These are phyloP conservation scores for Apocheima hispidaria DNA, from an alignment of 2,888 invertebrate genomes.

Conservation along the genomic window DNA sequence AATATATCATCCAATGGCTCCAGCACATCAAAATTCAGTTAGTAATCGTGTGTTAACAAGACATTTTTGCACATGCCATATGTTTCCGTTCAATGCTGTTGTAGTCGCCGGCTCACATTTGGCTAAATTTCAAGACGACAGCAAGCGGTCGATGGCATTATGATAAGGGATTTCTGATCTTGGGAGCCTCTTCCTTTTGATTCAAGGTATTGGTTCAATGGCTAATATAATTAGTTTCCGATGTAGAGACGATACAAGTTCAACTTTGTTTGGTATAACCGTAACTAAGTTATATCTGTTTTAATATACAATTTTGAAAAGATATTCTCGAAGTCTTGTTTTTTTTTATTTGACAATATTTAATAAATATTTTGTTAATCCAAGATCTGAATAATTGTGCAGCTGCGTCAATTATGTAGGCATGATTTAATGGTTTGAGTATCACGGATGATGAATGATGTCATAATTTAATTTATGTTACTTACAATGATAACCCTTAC, in stretches of 20 bases:
- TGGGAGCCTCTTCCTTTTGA: too few species aligned
- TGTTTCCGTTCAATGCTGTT: constrained; percentile 51
- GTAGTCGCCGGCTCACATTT: constrained; percentile 52
- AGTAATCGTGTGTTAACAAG: constrained; percentile 48
- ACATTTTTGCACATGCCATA: constrained; percentile 53
- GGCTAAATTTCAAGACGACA: constrained; percentile 57
- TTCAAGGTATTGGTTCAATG: too few species aligned
- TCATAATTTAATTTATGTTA: background rate
- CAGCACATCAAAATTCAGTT: constrained; percentile 43
- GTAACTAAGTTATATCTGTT: too few species aligned
- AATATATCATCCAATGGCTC: constrained; percentile 36
- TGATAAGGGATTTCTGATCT: constrained; percentile 31
- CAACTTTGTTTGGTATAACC: too few species aligned
- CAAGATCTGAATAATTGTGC: background rate
- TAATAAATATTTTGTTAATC: background rate
- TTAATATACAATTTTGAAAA: too few species aligned
- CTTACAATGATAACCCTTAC: constrained; percentile 20
- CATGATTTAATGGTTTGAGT: background rate
- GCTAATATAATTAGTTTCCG: too few species aligned
- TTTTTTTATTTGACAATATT: background rate
- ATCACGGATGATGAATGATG: constrained; percentile 7
- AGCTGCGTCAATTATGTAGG: background rate
- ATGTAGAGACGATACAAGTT: too few species aligned
- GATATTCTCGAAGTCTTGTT: too few species aligned
- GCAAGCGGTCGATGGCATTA: constrained; percentile 57